Conservation (phyloP, 1,140 invertebrate genomes). For the Drosophila pandora region DNA sequence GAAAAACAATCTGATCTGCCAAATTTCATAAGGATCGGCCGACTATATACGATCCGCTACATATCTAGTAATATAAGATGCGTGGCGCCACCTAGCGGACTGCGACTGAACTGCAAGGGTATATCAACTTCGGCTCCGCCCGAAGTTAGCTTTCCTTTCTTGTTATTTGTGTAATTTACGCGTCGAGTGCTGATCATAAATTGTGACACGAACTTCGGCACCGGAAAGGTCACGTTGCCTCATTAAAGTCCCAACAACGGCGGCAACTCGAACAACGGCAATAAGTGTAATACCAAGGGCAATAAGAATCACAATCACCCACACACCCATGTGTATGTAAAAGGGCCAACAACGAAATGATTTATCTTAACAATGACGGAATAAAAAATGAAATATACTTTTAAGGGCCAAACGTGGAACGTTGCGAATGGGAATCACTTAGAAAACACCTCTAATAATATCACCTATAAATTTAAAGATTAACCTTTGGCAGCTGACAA, state of each 20-base stretch:
- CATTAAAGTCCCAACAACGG: slow-evolving; percentile 60
- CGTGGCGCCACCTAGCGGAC: too few relatives aligned
- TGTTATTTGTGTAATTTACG: slow-evolving; percentile 75
- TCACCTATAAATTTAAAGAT: background rate
- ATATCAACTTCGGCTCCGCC: too few relatives aligned
- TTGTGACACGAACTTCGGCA: slow-evolving; percentile 58
- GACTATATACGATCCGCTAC: too few relatives aligned
- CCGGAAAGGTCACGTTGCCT: slow-evolving; percentile 71
- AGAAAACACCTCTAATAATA: background rate
- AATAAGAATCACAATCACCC: slow-evolving; percentile 47
- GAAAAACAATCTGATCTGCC: too few relatives aligned
- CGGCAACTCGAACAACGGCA: slow-evolving; percentile 52
- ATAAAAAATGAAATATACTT: slow-evolving; percentile 24
- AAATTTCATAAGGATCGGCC: too few relatives aligned
- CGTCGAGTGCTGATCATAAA: slow-evolving; percentile 70
- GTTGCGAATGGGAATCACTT: background rate
- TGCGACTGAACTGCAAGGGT: too few relatives aligned
- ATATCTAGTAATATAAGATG: too few relatives aligned
- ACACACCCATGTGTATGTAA: slow-evolving; percentile 23
- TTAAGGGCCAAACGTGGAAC: background rate
- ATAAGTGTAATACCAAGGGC: slow-evolving; percentile 71
- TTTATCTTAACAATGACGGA: slow-evolving; percentile 25
- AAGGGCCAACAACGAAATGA: slow-evolving; percentile 9
- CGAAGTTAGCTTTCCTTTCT: too few relatives aligned
- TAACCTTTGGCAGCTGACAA: background rate